Conservation (phyloP, 1,140 invertebrate species). For the Caenorhabditis brenneri region DNA sequence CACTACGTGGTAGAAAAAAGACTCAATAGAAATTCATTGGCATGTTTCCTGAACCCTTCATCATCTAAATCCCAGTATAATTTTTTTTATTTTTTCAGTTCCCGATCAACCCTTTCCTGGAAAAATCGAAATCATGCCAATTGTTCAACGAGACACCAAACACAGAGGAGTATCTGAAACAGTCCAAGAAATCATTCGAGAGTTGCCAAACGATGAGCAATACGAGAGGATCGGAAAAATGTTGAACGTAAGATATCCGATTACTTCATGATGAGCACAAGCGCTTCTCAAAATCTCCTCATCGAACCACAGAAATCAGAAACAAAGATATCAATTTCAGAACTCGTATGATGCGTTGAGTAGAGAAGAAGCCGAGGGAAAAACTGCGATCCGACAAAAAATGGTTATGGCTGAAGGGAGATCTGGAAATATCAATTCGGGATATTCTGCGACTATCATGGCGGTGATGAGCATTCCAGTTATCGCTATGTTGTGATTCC, state of each 20-base stretch:
- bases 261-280: background rate
- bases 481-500: background rate
- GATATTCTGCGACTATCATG: background rate
- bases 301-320: background rate
- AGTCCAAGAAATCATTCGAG: constrained; percentile 6
- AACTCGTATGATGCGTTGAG: constrained; percentile 27
- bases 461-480: background rate
- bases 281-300: background rate
- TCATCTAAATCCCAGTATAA: too few species aligned
- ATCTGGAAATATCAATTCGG: background rate
- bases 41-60: too few species aligned
- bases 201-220: constrained; percentile 25
- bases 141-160: constrained; percentile 26
- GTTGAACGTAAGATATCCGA: constrained; percentile 16
- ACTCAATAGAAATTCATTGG: too few species aligned
- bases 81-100: background rate
- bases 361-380: background rate
- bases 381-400: constrained; percentile 18
- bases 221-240: constrained; percentile 11
- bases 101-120: constrained; percentile 32
- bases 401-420: background rate
- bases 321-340: constrained; percentile 26
- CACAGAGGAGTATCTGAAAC: constrained; percentile 13
- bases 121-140: constrained; percentile 20
- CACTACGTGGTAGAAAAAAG: too few species aligned